Base-by-base conservation (phyloP, 1,140 invertebrate species). In the Tetragonula clypearis region DNA sequence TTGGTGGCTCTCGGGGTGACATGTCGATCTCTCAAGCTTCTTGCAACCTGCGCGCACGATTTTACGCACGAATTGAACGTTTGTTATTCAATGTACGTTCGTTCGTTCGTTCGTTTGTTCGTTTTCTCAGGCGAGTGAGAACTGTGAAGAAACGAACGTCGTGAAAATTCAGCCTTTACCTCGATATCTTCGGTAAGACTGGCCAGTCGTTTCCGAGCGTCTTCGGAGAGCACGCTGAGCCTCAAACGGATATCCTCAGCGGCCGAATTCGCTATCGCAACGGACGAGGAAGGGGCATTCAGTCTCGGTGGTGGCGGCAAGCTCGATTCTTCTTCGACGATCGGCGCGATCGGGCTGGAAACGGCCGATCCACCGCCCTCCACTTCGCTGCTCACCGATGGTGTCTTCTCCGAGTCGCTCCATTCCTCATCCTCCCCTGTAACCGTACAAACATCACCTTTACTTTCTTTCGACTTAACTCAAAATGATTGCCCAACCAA, bases 361-460 rank as follows among this genome's bases (percentile, higher is more conserved):
- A 94, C 93, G 30, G 91, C 91, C 14, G 94, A 95, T 75, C 94
- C 94, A 62, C 93, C 92, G 35, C 94, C 94, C 53, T 95, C 94
- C 17, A 94, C 81, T 53, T 93, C 94, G 82, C 94, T 95, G 92
- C 93, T 94, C 82, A 95, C 94, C 90, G 94, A 95, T 68, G 94
- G 94, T 75, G 94, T 94, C 80, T 94, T 95, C 76, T 95, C 94
- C 80, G 94, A 95, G 79, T 95, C 94, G 87, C 94, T 95, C 94
- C 94, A 95, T 89, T 95, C 94, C 86, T 95, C 94, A 94, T 95
- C 94, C 91, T 95, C 94, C 92, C 94, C 94, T 95, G 87, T 17
- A 93, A 93, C 12, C 19, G 60, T 5, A 11, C 65, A 69, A 53
- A 26, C 68, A 21, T 17, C 19, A n/a, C 55, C 17, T 26, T 41